Evolutionary conservation across 2,113 vertebrate genomes (phyloP), one percentile per base, ranked within the genome.

Genomic region (Pterocles orientalis): DNA sequence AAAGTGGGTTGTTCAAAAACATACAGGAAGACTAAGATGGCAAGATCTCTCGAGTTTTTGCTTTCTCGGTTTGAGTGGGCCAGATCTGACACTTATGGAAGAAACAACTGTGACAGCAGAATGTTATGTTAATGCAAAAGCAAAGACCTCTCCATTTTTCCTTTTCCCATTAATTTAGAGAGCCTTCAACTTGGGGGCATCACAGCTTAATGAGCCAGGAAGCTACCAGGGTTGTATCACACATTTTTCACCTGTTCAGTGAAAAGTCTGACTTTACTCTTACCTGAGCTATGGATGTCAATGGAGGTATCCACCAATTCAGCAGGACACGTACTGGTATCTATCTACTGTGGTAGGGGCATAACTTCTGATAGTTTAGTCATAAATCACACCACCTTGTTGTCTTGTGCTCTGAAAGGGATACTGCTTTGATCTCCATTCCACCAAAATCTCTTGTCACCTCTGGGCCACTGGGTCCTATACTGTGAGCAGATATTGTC

Each of bases 251-350:
- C 21, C 12, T n/a, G 10, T 56, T 60, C 66, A 57, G 7, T 56
- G 53, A 79, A 72, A 87, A 88, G 6, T 31, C n/a, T 82, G 6
- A 25, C 33, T 69, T 80, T 60, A 12, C 45, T 72, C 10, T 12
- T 18, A 53, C 16, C 5, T 69, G 11, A 61, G 18, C 9, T 33
- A 2, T 25, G 33, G 17, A 14, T 78, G 13, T 62, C 81, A 29
- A 48, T 21, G 15, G 43, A 72, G 12, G 2, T 23, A 61, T 33
- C 21, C 24, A 72, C 17, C 31, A 45, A 6, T 51, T 36, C 45
- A 57, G 15, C 2, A 39, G 4, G 25, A 26, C 33, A 34, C 2
- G 0, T 33, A 16, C 8, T 8, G 16, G 10, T 4, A 3, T 83
- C 17, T 4, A 3, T 83, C 17, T 83, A 13, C 7, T 62, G 21